A percentile compares a stretch with the other conserved stretches of the same genome.
phyloP scores from a whole-genome alignment of 2,888 invertebrate species.

The Adelognathus sp. region DNA sequence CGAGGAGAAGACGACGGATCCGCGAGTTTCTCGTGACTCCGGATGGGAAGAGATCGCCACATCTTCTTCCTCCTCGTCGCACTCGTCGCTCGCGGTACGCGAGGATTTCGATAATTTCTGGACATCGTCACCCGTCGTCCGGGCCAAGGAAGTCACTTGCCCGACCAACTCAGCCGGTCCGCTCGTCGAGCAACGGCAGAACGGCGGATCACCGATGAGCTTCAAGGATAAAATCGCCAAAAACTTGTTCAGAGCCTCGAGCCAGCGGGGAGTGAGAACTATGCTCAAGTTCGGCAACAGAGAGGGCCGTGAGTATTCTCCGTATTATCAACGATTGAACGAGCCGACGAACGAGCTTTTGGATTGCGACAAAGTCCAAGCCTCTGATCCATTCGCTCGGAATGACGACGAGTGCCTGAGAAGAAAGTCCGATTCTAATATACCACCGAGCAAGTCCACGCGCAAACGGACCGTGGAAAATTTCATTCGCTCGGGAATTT shows the following conservation, averaged over 20 bases:
- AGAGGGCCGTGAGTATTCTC: background rate
- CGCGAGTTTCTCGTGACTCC: background rate
- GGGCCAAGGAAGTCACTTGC: background rate
- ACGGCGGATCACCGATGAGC: background rate
- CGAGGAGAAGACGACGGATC: background rate
- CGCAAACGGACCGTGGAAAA: background rate
- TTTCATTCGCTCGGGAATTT: background rate
- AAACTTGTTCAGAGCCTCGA: background rate
- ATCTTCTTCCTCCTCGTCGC: slow-evolving; percentile 25
- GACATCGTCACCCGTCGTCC: slow-evolving; percentile 6
- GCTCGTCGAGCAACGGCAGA: background rate
- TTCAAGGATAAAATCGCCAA: background rate
- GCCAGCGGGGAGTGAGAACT: background rate
- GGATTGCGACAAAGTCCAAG: background rate
- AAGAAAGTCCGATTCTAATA: slow-evolving; percentile 11
- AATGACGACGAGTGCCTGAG: background rate
- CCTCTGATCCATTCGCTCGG: background rate
- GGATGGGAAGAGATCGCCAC: slow-evolving; percentile 23
- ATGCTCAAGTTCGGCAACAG: slow-evolving; percentile 10
- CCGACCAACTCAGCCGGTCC: background rate
- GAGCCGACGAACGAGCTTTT: background rate
- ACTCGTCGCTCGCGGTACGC: background rate
- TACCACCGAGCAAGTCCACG: slow-evolving; percentile 1
- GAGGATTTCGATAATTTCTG: background rate
- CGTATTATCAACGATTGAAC: background rate